Evolutionary conservation across 2,888 invertebrate species (phyloP), one percentile per base, ranked within the genome.

Genomic region (Pseudococcus jackbeardsleyi): DNA sequence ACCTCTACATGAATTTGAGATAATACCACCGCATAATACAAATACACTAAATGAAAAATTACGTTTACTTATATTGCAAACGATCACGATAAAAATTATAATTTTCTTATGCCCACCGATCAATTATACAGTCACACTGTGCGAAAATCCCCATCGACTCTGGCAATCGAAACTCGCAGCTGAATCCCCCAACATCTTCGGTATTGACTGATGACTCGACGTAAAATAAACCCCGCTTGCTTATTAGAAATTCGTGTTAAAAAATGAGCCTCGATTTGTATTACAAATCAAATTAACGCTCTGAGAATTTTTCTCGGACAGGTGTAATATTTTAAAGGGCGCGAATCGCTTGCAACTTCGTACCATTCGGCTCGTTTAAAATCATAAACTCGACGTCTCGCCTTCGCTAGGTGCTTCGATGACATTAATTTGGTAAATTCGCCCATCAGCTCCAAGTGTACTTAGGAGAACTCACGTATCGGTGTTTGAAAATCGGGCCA

Each of bases 401-500:
- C 4, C 15, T 46, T 1, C 17, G 50, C 50, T 17, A 15, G 50
- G 15, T 17, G 50, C 50, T 46, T 46, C 46, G 17, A 50, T 50
- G 50, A 50, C 50, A 50, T 50, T 50, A 50, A 50, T 50, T 50
- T 50, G 1, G 68, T 26, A 68, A 19, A 68, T 68, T 68, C 68
- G 68, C 19, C 8, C 68, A 8, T 26, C 22, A 12, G 50, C 50
- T 50, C 50, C 1, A 50, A 50, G 17, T 5, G 64, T 64, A 64
- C 64, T 64, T 64, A 64, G 22, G 19, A 19, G 19, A 19, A 64
- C 64, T 64, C 64, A 64, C 64, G 64, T 64, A 64, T 64, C 22
- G 64, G 64, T 64, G 12, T 64, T 64, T 64, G 64, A 22, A 64
- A 64, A 64, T 64, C 64, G 22, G 64, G 64, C 64, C 64, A 64